Base-by-base conservation (phyloP, 2,797 vertebrate species). In the Karalla daura region DNA sequence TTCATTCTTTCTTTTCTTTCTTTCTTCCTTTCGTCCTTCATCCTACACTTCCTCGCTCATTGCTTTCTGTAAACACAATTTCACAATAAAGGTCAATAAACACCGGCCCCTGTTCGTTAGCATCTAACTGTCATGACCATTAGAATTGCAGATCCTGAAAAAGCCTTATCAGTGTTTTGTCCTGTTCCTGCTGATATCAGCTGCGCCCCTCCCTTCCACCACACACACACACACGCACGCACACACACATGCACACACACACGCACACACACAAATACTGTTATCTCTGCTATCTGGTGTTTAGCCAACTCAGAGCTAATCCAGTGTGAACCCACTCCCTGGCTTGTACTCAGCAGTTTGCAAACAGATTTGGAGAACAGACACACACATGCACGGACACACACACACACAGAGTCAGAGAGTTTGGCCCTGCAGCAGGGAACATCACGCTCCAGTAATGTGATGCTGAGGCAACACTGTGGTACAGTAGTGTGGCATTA, bases 371-470 rank as follows among this genome's bases (percentile, higher is more conserved):
- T 83, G 52, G 40, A 81, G 64, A 73, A 66, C 62, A 73, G 2
- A 60, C 66, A 68, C 62, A 63, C 75, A 53, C 52, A 51, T 63
- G 56, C 56, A 63, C 55, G 70, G 61, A 64, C 55, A 43, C 68
- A 51, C 65, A 60, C 60, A 63, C 59, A 72, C 63, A 64, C 55
- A 43, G 52, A 84, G 51, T 78, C 66, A 74, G 70, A 65, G 73
- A 81, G 79, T 85, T 85, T 81, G 84, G 83, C 89, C 89, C 88
- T 41, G 69, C 65, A 89, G 91, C 89, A 78, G 78, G 79, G 89
- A 90, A 90, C 88, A 90, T 91, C 89, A 90, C 78, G 91, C 91
- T 91, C 90, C 85, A 90, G 90, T 92, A 92, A 91, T 90, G 85
- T 88, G 89, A 91, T 88, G 89, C 89, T 72, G 76, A 75, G 76